Evolutionary conservation across 2,113 vertebrate species (phyloP), one percentile per base, ranked within the genome.

Genomic region (Agapornis roseicollis): DNA sequence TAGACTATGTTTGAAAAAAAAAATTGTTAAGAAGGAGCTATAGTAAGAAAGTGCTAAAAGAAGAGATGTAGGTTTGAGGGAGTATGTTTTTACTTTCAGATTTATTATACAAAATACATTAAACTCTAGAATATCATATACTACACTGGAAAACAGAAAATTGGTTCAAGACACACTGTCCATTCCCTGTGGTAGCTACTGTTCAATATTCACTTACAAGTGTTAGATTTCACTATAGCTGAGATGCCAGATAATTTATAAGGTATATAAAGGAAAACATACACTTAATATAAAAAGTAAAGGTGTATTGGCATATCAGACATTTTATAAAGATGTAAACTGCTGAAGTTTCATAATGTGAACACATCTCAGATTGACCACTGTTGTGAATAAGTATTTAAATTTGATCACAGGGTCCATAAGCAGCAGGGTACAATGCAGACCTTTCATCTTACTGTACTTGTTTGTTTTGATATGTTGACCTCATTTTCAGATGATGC

Each of bases 221-320:
- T 39, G 24, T 41, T 93, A 95, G 65, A 95, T 89, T 93, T 97
- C 55, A 76, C 55, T 37, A 66, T 89, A 66, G 31, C 29, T 88
- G 46, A 14, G 22, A 56, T 83, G 33, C 24, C 73, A 91, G 64
- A 46, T 86, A 95, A 73, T 76, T 93, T 90, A 60, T 25, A 82
- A 11, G 27, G 53, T 79, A n/a, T 53, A 41, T 39, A 47, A 94
- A 82, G 8, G 66, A 85, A 94, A 81, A 63, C 15, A 13, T 17
- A 65, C 11, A 66, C 80, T 95, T 93, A 80, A 79, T 63, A 73
- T n/a, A 65, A 76, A 76, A 88, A 47, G 4, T 78, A 60, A 29
- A 93, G 13, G 7, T 47, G 2, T 66, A 80, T 80, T 65, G 64
- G 10, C 27, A 83, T 85, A 94, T 95, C 39, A 85, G 20, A 94